These are phyloP conservation scores for Collichthys lucidus DNA, from an alignment of 2,113 vertebrate genomes.

Conservation along the genomic window DNA sequence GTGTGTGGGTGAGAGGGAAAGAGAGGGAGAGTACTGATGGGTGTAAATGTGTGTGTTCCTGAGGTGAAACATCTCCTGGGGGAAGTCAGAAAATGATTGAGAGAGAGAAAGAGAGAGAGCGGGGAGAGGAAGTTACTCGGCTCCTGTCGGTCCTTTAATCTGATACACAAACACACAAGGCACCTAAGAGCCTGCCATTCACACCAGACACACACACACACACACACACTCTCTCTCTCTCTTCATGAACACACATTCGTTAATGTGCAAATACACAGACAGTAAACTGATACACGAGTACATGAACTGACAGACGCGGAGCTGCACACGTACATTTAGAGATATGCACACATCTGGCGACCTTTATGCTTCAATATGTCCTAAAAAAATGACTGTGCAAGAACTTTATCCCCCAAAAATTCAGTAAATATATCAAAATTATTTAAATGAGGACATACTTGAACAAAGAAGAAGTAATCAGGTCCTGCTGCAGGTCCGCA, in stretches of 20 bases:
- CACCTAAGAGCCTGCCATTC: conserved; percentile 72
- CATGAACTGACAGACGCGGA: background rate
- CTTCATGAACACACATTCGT: conserved; percentile 38
- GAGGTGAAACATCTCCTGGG: conserved; percentile 45
- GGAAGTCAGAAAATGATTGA: conserved; percentile 42
- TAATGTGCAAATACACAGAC: conserved; percentile 42
- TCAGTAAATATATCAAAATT: too few relatives aligned
- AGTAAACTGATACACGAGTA: conserved; percentile 29
- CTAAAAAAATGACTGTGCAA: too few relatives aligned
- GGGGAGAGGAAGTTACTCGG: conserved; percentile 63
- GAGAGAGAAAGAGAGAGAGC: conserved; percentile 32
- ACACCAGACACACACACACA: conserved; percentile 43
- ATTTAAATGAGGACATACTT: too few relatives aligned
- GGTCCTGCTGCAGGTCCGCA: too few relatives aligned
- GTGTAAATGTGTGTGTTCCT: conserved; percentile 60
- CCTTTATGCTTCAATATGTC: background rate
- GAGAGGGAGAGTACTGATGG: conserved; percentile 19
- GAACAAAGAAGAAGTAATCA: too few relatives aligned
- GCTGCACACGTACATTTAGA: background rate
- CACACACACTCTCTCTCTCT: conserved; percentile 22
- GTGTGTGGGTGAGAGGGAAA: conserved; percentile 17
- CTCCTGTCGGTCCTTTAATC: conserved; percentile 70
- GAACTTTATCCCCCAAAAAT: too few relatives aligned
- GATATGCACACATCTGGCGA: background rate
- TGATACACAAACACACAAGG: conserved; percentile 71